Base-by-base conservation (phyloP, 2,888 invertebrate genomes). In the Rotaria macrura region DNA sequence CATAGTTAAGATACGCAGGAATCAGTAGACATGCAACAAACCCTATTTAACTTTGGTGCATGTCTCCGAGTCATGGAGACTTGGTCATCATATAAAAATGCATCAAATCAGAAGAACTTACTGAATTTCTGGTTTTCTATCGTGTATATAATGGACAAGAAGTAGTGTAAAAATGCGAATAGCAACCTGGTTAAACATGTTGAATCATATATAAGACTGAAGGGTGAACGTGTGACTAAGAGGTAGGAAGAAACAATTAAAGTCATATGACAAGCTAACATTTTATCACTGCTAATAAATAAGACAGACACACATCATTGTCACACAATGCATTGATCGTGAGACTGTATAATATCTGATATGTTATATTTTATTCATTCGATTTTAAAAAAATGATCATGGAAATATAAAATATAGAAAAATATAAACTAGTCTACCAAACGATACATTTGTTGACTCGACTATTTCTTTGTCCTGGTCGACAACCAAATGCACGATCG, bases 401-500 rank as follows among this genome's bases (percentile, higher is more conserved):
- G n/a, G n/a, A n/a, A n/a, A n/a, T n/a, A n/a, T n/a, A n/a, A n/a
- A n/a, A n/a, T n/a, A 14, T 49, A 4, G 4, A 54, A 23, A 57
- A 57, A 57, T 29, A 79, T 25, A 57, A 29, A 57, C 10, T 43
- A 10, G 4, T 20, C 52, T 84, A 85, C 84, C 84, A 84, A 17
- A 84, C 84, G 12, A 72, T 83, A 55, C 85, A 85, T 85, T 85
- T 85, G n/a, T 84, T 55, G 25, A n/a, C 52, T 52, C 57, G 84
- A 65, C 84, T 85, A n/a, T 85, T 85, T 47, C 38, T 54, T 79
- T 85, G 85, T 55, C 84, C 84, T 0, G 84, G 47, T n/a, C 87
- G 87, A 86, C 89, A 89, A 10, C 87, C 87, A 86, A 89, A 89
- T 14, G 88, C 88, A 83, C 88, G 87, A 1, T 89, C 87, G 86